Evolutionary conservation across 2,797 vertebrate species (phyloP).

Genomic region (Ctenosaura bakeri): DNA sequence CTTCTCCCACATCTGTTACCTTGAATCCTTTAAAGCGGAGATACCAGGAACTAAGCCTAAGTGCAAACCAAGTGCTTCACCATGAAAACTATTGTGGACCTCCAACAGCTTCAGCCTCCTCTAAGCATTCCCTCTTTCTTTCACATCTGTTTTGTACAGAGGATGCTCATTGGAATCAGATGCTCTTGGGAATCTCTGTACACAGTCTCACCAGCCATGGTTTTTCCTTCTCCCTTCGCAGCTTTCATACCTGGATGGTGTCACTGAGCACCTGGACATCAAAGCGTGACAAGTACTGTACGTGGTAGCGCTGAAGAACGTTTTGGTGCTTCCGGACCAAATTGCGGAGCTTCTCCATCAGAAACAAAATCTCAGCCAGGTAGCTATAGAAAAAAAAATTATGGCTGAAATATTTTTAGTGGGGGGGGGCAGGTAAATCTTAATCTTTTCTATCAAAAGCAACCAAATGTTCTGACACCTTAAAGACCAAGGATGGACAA

Average conservation of each 20-base stretch:
- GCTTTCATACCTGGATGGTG: slow-evolving; percentile 87
- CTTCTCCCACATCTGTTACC: not conserved
- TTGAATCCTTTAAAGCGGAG: not conserved
- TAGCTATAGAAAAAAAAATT: slow-evolving; percentile 75
- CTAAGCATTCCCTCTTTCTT: not conserved
- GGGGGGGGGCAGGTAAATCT: too few species aligned
- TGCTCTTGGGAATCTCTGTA: not conserved
- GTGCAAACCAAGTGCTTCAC: not conserved
- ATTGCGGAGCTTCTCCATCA: slow-evolving; percentile 85
- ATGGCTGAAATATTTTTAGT: too few species aligned
- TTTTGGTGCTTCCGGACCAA: slow-evolving; percentile 78
- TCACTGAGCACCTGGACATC: slow-evolving; percentile 92
- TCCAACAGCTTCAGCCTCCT: not conserved
- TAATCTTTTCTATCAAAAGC: not conserved
- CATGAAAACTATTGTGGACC: not conserved
- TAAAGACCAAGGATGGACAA: not conserved
- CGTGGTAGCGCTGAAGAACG: slow-evolving; percentile 88
- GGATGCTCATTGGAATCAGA: not conserved
- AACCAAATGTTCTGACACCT: not conserved
- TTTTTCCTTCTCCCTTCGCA: not conserved
- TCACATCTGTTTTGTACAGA: not conserved
- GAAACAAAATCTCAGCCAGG: slow-evolving; percentile 89
- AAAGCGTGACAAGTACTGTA: slow-evolving; percentile 92
- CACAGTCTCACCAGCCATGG: too few species aligned
- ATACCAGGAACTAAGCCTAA: not conserved